Conservation (phyloP, 2,113 vertebrate genomes). For the Lepus timidus region DNA sequence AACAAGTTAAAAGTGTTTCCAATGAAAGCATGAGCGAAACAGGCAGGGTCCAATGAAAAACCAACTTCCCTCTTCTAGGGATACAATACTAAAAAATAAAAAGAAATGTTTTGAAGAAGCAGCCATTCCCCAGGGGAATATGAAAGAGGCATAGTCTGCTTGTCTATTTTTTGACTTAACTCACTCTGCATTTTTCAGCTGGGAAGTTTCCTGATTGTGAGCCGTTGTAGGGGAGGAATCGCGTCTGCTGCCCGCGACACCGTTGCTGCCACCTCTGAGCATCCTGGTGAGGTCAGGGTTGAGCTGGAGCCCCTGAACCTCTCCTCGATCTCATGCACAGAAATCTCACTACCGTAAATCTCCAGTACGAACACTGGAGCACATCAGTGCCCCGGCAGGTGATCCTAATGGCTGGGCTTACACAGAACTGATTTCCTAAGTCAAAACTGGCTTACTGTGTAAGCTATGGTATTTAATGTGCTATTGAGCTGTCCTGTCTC, state of each 20-base stretch:
- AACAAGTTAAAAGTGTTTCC: constrained; percentile 59
- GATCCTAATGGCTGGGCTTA: constrained; percentile 73
- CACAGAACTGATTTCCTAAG: constrained; percentile 84
- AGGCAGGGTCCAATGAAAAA: constrained; percentile 35
- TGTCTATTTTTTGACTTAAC: constrained; percentile 38
- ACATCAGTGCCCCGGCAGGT: constrained; percentile 40
- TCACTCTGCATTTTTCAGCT: background rate
- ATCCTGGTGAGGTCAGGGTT: background rate
- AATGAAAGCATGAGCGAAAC: constrained; percentile 16
- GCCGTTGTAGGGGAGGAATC: background rate
- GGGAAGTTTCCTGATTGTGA: background rate
- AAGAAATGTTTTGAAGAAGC: background rate
- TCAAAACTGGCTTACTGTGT: constrained; percentile 78
- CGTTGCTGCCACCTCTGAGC: background rate
- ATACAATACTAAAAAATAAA: background rate
- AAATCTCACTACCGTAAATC: constrained; percentile 22
- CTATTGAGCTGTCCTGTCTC: constrained; percentile 79
- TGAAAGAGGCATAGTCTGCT: background rate
- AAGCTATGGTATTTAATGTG: constrained; percentile 79
- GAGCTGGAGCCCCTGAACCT: background rate
- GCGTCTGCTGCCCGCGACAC: background rate
- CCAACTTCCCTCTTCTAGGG: background rate
- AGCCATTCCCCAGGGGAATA: background rate
- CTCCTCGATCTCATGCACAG: background rate
- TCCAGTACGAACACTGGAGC: constrained; percentile 55